phyloP scores from a whole-genome alignment of 2,113 vertebrate genomes.

The Daubentonia madagascariensis region DNA sequence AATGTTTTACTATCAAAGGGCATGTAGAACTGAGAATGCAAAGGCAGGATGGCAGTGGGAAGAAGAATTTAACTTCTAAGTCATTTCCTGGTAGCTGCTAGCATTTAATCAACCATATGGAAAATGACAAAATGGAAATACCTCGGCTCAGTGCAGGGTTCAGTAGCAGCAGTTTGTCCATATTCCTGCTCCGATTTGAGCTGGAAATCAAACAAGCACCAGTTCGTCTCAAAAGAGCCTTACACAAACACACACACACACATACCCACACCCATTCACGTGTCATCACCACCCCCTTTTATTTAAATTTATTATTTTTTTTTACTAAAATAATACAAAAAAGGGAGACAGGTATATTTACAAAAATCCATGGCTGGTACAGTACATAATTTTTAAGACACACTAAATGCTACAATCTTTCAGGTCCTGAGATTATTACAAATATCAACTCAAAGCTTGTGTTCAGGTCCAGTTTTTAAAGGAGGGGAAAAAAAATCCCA shows the following conservation, averaged over 20 bases:
- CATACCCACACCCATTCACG: slow-evolving; percentile 50
- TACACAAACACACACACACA: slow-evolving; percentile 66
- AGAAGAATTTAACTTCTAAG: slow-evolving; percentile 18
- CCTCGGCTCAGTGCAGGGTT: slow-evolving; percentile 68
- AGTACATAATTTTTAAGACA: slow-evolving; percentile 91
- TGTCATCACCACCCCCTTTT: slow-evolving; percentile 69
- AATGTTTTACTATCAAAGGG: not conserved
- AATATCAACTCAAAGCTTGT: slow-evolving; percentile 84
- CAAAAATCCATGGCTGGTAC: slow-evolving; percentile 90
- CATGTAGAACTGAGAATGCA: not conserved
- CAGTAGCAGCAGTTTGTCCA: slow-evolving; percentile 82
- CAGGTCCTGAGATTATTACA: slow-evolving; percentile 90
- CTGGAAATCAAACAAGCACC: slow-evolving; percentile 83
- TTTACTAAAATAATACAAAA: slow-evolving; percentile 88
- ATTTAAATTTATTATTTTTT: slow-evolving; percentile 76
- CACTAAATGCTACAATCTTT: slow-evolving; percentile 91
- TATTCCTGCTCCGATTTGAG: slow-evolving; percentile 79
- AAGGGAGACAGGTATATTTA: slow-evolving; percentile 87
- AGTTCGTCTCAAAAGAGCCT: slow-evolving; percentile 84
- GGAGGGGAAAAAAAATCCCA: slow-evolving; percentile 75
- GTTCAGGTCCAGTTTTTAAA: slow-evolving; percentile 86
- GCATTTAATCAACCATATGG: slow-evolving; percentile 20
- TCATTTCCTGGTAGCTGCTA: slow-evolving; percentile 29
- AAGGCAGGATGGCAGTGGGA: not conserved
- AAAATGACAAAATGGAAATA: not conserved